Base-by-base conservation (phyloP, 2,797 vertebrate genomes). In the Brotula barbata region DNA sequence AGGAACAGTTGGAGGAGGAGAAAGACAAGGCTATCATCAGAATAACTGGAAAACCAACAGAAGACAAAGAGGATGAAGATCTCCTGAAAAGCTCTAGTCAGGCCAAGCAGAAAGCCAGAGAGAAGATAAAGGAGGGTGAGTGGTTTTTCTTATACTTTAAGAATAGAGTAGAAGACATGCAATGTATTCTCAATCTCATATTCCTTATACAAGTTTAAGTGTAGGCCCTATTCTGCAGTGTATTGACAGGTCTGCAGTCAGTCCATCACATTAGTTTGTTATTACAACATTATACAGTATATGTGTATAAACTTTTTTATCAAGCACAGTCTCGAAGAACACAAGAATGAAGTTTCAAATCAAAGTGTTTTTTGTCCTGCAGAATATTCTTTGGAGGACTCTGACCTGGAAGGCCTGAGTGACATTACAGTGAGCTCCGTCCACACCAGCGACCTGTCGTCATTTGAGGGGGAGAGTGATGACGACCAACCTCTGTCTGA, bases 361-460 rank as follows among this genome's bases (percentile, higher is more conserved):
- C 15, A 17, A 22, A 34, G 1, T 50, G 19, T 56, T 16, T 57
- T n/a, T 36, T 68, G 44, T 42, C 68, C 39, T 64, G 31, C 83
- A 97, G 95, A 97, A 85, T 90, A 91, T 78, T 90, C 82, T 0
- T 77, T 93, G 56, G 83, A 97, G 69, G 97, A 99, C 84, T 99
- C 96, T 0, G 97, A 99, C 76, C 78, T 94, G 59, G 97, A 99
- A n/a, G 94, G 94, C 19, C 92, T 98, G 71, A 98, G 96, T 21
- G 97, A 99, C 89, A 96, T 99, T 85, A 98, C 96, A 0, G 97
- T 99, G 80, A 99, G 97, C 81, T 99, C 97, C 0, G 97, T 99
- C 75, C 97, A 99, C 83, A 99, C 97, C 73, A 99, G 97, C 59
- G 97, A 99, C 81, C 91, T 99, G 75, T 99, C 97, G 0, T 99